Conservation (phyloP, 1,140 invertebrate genomes). For the Drosophila mayri region DNA sequence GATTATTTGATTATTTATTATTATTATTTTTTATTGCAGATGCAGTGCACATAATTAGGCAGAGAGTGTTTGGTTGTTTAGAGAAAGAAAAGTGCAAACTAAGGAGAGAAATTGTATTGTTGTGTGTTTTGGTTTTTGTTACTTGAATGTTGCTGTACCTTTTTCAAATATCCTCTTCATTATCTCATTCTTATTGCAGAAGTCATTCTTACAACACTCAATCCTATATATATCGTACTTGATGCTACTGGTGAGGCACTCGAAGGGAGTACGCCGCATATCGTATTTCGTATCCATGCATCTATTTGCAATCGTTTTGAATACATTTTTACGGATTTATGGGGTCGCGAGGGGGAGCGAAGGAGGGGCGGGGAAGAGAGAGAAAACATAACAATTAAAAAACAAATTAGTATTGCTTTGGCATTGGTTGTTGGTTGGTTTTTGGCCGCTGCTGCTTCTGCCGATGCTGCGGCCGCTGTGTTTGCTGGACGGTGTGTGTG, state of each 20-base stretch:
- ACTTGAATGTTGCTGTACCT: slow-evolving; percentile 69
- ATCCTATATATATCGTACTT: slow-evolving; percentile 78
- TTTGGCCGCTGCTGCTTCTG: slow-evolving; percentile 18
- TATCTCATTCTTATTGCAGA: slow-evolving; percentile 84
- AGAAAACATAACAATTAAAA: slow-evolving; percentile 57
- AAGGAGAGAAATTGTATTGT: slow-evolving; percentile 51
- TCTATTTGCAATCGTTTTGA: slow-evolving; percentile 45
- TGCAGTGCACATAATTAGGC: slow-evolving; percentile 70
- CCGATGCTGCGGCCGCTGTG: slow-evolving; percentile 9
- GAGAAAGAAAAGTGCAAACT: slow-evolving; percentile 65
- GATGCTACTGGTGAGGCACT: slow-evolving; percentile 74
- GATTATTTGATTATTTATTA: slow-evolving; percentile 54
- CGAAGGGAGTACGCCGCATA: slow-evolving; percentile 73
- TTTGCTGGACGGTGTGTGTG: slow-evolving; percentile 9
- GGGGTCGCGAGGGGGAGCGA: slow-evolving; percentile 17
- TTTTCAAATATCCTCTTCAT: slow-evolving; percentile 77
- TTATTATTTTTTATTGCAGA: slow-evolving; percentile 34
- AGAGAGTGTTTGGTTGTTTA: slow-evolving; percentile 42
- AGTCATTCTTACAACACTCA: slow-evolving; percentile 81
- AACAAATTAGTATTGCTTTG: slow-evolving; percentile 57
- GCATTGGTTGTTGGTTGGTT: slow-evolving; percentile 28
- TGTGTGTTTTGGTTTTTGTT: slow-evolving; percentile 47
- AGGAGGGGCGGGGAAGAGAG: slow-evolving; percentile 11
- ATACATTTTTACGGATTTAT: slow-evolving; percentile 30
- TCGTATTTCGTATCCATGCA: slow-evolving; percentile 80